Conservation (phyloP, 2,797 vertebrate genomes). For the Galago senegalensis region DNA sequence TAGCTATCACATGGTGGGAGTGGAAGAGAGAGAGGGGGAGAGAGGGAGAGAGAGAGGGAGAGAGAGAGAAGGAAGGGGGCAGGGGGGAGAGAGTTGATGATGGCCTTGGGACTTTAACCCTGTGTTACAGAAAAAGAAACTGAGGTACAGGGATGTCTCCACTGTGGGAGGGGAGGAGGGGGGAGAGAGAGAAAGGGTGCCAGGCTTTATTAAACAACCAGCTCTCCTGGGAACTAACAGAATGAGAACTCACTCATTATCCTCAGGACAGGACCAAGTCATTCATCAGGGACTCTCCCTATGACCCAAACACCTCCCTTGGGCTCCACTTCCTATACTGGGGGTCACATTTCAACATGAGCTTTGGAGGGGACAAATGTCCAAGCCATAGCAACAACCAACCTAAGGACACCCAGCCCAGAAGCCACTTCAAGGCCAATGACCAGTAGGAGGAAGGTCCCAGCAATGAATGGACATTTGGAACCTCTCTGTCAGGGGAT, state of each 20-base stretch:
- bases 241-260: not conserved
- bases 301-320: not conserved
- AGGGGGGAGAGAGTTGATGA: too few species aligned
- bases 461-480: fast-evolving
- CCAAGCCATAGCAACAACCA: not conserved
- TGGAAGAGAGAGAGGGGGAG: not conserved
- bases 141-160: too few species aligned
- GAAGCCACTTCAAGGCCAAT: not conserved
- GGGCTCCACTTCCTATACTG: not conserved
- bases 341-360: not conserved
- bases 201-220: not conserved
- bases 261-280: not conserved
- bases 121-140: too few species aligned
- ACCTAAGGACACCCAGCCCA: fast-evolving
- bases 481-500: too few species aligned
- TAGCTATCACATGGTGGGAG: too few species aligned
- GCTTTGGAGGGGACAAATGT: not conserved
- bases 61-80: too few species aligned
- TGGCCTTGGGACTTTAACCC: too few species aligned
- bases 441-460: not conserved
- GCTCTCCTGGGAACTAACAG: not conserved
- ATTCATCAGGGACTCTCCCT: not conserved
- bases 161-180: too few species aligned
- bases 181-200: not conserved
- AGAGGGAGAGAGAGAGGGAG: not conserved